These are phyloP conservation scores for Osedax frankpressi DNA, from an alignment of 2,888 invertebrate genomes.

Conservation along the genomic window DNA sequence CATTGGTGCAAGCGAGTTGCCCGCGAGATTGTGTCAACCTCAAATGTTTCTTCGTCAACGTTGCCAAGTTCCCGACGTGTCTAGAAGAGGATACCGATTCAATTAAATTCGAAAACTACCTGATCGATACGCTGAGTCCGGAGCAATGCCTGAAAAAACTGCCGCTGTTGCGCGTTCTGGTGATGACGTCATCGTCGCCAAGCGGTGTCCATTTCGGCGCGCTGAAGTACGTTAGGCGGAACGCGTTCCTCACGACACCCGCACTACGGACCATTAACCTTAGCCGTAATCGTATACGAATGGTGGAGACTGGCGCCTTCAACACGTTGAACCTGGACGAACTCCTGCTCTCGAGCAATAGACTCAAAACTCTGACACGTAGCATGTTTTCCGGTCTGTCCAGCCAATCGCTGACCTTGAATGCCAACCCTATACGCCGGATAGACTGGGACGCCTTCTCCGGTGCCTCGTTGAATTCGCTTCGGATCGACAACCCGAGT, in stretches of 20 bases:
- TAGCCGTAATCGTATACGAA: constrained; percentile 25
- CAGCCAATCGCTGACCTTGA: background rate
- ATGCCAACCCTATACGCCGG: background rate
- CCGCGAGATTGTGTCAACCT: background rate
- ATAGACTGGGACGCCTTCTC: background rate
- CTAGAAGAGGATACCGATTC: background rate
- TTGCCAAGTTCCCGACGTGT: background rate
- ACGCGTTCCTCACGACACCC: constrained; percentile 25
- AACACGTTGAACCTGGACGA: constrained; percentile 17
- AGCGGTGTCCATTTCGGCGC: background rate
- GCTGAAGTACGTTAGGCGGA: constrained; percentile 17
- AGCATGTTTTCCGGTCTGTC: background rate
- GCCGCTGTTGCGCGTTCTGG: background rate
- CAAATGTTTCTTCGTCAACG: background rate
- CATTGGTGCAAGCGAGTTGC: too few species aligned
- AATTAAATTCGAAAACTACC: background rate
- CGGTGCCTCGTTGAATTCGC: too few species aligned
- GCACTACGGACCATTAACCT: constrained; percentile 25
- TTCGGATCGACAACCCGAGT: background rate
- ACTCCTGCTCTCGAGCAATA: background rate
- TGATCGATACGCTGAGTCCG: background rate
- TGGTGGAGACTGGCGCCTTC: constrained; percentile 21
- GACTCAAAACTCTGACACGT: background rate
- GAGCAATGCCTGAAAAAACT: background rate
- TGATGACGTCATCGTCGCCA: background rate